phyloP scores from a whole-genome alignment of 2,888 invertebrate species.

The Griposia aprilina region DNA sequence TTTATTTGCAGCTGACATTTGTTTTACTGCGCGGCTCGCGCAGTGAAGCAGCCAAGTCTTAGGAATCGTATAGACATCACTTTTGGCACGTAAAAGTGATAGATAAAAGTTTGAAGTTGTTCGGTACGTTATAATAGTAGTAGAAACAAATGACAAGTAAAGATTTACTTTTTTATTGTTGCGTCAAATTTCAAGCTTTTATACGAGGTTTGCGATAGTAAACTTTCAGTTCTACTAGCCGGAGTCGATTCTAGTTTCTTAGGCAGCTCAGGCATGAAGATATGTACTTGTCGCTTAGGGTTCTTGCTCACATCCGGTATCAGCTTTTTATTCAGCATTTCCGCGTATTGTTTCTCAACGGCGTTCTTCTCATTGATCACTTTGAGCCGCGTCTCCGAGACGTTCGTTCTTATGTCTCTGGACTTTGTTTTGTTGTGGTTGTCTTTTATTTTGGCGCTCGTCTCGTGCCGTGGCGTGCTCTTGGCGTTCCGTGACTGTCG shows the following conservation, averaged over 20 bases:
- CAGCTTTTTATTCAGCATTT: conserved; percentile 84
- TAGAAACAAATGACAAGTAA: conserved; percentile 19
- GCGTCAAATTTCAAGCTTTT: conserved; percentile 70
- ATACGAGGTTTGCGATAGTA: conserved; percentile 77
- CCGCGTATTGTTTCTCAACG: conserved; percentile 86
- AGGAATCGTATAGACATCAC: conserved; percentile 42
- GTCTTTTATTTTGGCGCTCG: conserved; percentile 76
- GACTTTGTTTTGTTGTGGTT: conserved; percentile 77
- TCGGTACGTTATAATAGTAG: neutral
- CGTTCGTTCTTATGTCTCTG: conserved; percentile 78
- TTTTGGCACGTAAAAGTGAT: neutral
- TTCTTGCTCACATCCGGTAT: conserved; percentile 84
- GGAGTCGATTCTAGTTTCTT: conserved; percentile 86
- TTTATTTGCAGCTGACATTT: conserved; percentile 33
- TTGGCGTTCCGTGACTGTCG: conserved; percentile 86
- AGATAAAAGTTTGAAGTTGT: neutral
- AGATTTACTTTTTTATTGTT: conserved; percentile 51
- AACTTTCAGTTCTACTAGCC: conserved; percentile 81
- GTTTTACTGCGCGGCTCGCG: conserved; percentile 15
- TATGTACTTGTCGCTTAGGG: conserved; percentile 92
- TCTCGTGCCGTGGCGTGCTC: conserved; percentile 81
- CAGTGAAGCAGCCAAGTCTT: conserved; percentile 11
- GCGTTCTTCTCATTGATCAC: conserved; percentile 82
- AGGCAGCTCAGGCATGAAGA: conserved; percentile 93
- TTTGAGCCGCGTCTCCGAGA: conserved; percentile 84